Evolutionary conservation across 2,797 vertebrate species (phyloP), one percentile per base, ranked within the genome.

Genomic region (Morelia viridis): DNA sequence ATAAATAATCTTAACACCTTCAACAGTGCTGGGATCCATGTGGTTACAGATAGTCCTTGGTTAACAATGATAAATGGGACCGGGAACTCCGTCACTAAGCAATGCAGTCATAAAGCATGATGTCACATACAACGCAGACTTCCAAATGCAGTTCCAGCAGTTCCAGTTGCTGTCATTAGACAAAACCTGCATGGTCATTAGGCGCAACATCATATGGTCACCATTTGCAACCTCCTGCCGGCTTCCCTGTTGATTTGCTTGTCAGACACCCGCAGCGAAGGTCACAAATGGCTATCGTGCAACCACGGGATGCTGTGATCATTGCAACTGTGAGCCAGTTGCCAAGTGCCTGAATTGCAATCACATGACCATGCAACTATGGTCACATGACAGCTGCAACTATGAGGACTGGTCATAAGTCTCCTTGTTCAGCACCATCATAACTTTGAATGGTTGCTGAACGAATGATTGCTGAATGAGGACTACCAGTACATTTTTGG

Each of bases 1-100:
- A 11, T 95, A 96, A 97, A 86, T 96, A 94, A 94, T 80, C 92
- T 93, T 71, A n/a, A 61, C 89, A 96, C 93, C 92, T 2, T 12
- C 50, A 94, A 56, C 65, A 31, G 50, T 0, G 0, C 57, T 93
- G 53, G 93, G 90, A 89, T 89, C 92, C 0, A 35, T 93, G 94
- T 85, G 26, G 22, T 95, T 92, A 46, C 10, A 80, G 41, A 35
- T 41, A 80, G 8, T 24, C 10, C 71, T 80, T 0, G 19, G 17
- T 41, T 80, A 46, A 80, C 71, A 80, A 46, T 80, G 71, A 46
- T 53, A 53, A 53, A 7, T 80, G 71, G 68, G 17, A 41, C 7
- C 17, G 9, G 68, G 68, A 80, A 24, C 35, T 11, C 17, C 19
- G 35, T 41, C 68, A 41, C 31, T 22, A 80, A 80, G 35, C 8